Percentiles rank a stretch among this genome's conserved stretches.
These are phyloP conservation scores for Hypselothyrea guttata DNA, from an alignment of 2,888 invertebrate species.

Conservation along the genomic window DNA sequence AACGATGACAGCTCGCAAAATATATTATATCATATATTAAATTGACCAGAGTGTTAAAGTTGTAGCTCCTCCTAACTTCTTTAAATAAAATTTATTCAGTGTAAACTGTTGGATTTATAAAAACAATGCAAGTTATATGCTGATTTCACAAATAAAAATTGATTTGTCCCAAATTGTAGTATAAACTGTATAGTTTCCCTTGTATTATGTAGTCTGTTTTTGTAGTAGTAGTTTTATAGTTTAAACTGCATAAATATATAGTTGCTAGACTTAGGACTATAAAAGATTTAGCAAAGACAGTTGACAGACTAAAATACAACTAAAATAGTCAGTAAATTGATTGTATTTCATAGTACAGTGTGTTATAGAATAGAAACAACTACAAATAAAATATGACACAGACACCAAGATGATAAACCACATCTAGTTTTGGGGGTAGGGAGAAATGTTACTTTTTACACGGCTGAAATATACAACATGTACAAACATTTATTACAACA, in stretches of 20 bases:
- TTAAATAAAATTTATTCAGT: too few species aligned
- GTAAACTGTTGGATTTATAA: too few species aligned
- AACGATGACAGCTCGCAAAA: constrained; percentile 38
- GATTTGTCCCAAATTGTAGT: too few species aligned
- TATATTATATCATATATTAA: constrained; percentile 1
- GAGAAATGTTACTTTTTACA: constrained; percentile 32
- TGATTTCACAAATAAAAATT: too few species aligned
- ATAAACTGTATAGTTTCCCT: too few species aligned
- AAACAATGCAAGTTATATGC: too few species aligned
- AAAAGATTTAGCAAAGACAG: not conserved
- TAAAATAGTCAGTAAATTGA: constrained; percentile 21
- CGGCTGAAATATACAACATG: constrained; percentile 59
- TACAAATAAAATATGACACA: constrained; percentile 60
- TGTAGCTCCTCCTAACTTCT: too few species aligned
- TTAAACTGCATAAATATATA: too few species aligned
- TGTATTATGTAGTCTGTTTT: too few species aligned
- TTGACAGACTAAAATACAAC: constrained; percentile 16
- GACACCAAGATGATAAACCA: constrained; percentile 43
- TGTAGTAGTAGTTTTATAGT: too few species aligned
- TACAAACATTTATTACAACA: constrained; percentile 75
- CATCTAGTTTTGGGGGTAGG: constrained; percentile 19
- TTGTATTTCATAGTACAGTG: constrained; percentile 9
- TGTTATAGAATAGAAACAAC: constrained; percentile 15
- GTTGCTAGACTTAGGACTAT: too few species aligned
- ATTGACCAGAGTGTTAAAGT: not conserved